Evolutionary conservation across 2,888 invertebrate genomes (phyloP).

Genomic region (Bembecia ichneumoniformis): DNA sequence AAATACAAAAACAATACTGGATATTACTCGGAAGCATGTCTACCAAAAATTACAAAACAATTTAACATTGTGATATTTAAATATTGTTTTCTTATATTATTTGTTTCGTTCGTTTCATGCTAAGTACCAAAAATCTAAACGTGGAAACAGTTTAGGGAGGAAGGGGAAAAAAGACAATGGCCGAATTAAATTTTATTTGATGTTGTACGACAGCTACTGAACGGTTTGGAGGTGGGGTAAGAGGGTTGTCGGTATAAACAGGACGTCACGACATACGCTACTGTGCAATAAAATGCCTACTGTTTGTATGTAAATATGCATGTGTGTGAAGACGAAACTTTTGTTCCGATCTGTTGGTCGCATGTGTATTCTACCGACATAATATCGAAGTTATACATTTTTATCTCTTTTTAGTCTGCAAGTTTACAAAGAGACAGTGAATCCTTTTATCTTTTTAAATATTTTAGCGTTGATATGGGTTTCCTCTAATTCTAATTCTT

Average conservation of each 20-base stretch:
- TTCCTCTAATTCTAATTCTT: too few relatives aligned
- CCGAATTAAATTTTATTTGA: slow-evolving; percentile 62
- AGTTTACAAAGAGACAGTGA: background rate
- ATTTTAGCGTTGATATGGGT: too few relatives aligned
- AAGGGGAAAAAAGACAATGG: slow-evolving; percentile 40
- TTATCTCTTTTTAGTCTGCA: background rate
- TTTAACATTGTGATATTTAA: background rate
- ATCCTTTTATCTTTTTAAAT: background rate
- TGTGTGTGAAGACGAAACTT: slow-evolving; percentile 15
- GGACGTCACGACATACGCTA: slow-evolving; percentile 45
- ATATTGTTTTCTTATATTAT: background rate
- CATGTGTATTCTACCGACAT: slow-evolving; percentile 48
- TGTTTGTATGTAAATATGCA: slow-evolving; percentile 7
- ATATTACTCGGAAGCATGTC: too few relatives aligned
- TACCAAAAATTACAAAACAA: too few relatives aligned
- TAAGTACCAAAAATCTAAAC: background rate
- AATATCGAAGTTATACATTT: slow-evolving; percentile 26
- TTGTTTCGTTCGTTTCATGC: too few relatives aligned
- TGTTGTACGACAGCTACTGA: slow-evolving; percentile 42
- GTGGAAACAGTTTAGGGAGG: slow-evolving; percentile 3
- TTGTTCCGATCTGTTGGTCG: slow-evolving; percentile 49
- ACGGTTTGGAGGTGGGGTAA: slow-evolving; percentile 23
- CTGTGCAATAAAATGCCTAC: slow-evolving; percentile 27
- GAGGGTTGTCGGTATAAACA: slow-evolving; percentile 41
- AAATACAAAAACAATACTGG: too few relatives aligned